A percentile compares a stretch with the other conserved stretches of the same genome.
Conservation (phyloP, 2,888 invertebrate species). For the Sphaerophoria taeniata region DNA sequence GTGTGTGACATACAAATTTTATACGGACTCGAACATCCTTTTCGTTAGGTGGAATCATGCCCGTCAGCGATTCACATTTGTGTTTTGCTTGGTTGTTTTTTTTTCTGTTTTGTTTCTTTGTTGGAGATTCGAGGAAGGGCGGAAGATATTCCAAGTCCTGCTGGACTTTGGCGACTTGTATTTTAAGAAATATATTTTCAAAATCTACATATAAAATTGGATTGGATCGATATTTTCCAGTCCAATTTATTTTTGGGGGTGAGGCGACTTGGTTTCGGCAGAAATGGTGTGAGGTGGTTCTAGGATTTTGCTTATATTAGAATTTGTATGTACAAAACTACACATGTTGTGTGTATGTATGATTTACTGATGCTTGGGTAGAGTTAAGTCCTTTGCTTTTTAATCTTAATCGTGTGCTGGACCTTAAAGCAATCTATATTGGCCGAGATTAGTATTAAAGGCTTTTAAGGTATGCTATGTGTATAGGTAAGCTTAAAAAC, state of each 20-base stretch:
- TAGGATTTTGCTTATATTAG: no score
- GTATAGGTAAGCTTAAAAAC: no score
- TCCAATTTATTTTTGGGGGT: conserved; percentile 67
- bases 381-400: no score
- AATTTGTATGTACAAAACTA: no score
- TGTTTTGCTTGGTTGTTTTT: no score
- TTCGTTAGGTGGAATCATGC: conserved; percentile 71
- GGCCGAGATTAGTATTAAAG: no score
- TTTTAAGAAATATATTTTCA: conserved; percentile 76
- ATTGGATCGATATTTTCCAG: conserved; percentile 78
- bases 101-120: neutral
- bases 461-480: no score
- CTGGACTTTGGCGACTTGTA: conserved; percentile 74
- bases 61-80: conserved; percentile 72
- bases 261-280: neutral
- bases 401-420: no score
- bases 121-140: neutral
- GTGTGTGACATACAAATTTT: conserved; percentile 75
- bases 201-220: conserved; percentile 78
- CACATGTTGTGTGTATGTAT: no score
- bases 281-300: no score
- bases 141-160: conserved; percentile 68
- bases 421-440: no score
- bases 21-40: conserved; percentile 66
- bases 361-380: no score